Conservation (phyloP, 2,113 vertebrate genomes). For the Pseudorhombus dupliciocellatus region DNA sequence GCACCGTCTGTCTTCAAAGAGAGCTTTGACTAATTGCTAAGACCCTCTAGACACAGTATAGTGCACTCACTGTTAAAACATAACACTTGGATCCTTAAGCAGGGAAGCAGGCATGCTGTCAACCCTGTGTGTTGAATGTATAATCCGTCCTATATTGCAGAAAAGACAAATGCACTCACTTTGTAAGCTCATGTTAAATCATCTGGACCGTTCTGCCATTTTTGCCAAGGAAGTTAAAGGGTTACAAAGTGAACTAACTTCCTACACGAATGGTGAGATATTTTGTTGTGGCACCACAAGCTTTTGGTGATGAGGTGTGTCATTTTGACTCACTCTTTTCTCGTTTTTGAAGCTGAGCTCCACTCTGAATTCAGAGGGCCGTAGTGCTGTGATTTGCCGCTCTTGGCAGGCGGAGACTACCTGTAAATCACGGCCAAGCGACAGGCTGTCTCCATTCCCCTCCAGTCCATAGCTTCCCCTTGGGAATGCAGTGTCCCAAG, state of each 20-base stretch:
- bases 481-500: slow-evolving; percentile 49
- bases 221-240: slow-evolving; percentile 33
- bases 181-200: not conserved
- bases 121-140: slow-evolving; percentile 24
- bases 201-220: slow-evolving; percentile 10
- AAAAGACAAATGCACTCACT: slow-evolving; percentile 10
- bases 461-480: slow-evolving; percentile 51
- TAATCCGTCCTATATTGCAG: slow-evolving; percentile 27
- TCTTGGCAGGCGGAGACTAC: slow-evolving; percentile 63
- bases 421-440: slow-evolving; percentile 71
- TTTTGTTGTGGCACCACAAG: slow-evolving; percentile 38
- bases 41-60: slow-evolving; percentile 41
- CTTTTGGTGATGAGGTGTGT: slow-evolving; percentile 46
- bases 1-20: slow-evolving; percentile 54
- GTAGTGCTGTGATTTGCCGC: slow-evolving; percentile 71
- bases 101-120: slow-evolving; percentile 24
- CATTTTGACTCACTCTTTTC: slow-evolving; percentile 33
- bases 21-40: slow-evolving; percentile 61
- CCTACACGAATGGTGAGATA: slow-evolving; percentile 19
- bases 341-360: slow-evolving; percentile 40
- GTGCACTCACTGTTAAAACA: slow-evolving; percentile 22
- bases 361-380: slow-evolving; percentile 55
- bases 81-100: slow-evolving; percentile 20
- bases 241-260: slow-evolving; percentile 47
- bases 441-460: slow-evolving; percentile 63